Evolutionary conservation across 2,888 invertebrate genomes (phyloP).

Genomic region (Venustoraphidia nigricollis): DNA sequence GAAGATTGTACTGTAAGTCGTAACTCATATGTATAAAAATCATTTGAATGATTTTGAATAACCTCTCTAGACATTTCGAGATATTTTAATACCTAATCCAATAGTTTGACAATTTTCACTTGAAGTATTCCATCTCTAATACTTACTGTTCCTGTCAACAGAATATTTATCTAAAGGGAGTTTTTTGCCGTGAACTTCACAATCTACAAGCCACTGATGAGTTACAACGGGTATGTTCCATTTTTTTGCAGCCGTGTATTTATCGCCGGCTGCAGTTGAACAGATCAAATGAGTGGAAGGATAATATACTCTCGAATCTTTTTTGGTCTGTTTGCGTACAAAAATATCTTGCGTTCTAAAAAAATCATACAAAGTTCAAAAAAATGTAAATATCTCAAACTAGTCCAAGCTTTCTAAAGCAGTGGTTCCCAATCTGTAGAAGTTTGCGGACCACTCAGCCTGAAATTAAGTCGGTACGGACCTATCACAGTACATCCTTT

Average conservation of each 20-base stretch:
- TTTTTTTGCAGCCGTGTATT: slow-evolving; percentile 66
- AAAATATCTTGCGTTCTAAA: slow-evolving; percentile 38
- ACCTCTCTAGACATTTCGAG: too few relatives aligned
- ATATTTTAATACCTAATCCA: too few relatives aligned
- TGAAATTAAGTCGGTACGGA: too few relatives aligned
- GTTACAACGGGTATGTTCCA: slow-evolving; percentile 75
- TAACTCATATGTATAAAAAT: too few relatives aligned
- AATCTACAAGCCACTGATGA: slow-evolving; percentile 60
- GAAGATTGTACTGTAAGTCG: too few relatives aligned
- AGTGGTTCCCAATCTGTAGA: too few relatives aligned
- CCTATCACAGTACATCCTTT: too few relatives aligned
- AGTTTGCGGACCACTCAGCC: too few relatives aligned
- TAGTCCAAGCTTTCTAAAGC: too few relatives aligned
- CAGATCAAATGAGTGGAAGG: slow-evolving; percentile 68
- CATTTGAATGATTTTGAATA: too few relatives aligned
- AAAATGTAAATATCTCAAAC: neutral
- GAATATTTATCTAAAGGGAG: slow-evolving; percentile 39
- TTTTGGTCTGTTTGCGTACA: slow-evolving; percentile 31
- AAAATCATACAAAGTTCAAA: neutral
- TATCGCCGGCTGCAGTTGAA: slow-evolving; percentile 56
- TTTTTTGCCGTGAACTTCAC: slow-evolving; percentile 38
- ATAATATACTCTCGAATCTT: slow-evolving; percentile 13
- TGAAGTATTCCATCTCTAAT: too few relatives aligned
- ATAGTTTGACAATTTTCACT: too few relatives aligned
- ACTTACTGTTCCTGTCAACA: slow-evolving; percentile 20